Evolutionary conservation across 2,113 vertebrate genomes (phyloP).

Genomic region (Myxocyprinus asiaticus): DNA sequence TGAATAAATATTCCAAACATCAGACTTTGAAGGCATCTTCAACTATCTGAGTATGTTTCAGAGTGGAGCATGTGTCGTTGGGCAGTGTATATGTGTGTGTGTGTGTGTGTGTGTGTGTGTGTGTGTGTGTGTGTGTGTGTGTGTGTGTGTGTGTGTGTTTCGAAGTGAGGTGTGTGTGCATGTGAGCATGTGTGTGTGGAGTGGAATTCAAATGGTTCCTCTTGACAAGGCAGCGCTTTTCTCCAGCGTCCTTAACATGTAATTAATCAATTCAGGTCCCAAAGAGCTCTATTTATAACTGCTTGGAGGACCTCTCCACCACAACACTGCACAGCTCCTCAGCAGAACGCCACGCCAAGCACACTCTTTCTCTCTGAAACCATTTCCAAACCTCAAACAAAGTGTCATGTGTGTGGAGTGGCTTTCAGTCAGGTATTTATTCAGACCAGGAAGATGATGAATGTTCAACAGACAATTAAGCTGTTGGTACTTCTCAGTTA

Average conservation of each 20-base stretch:
- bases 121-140: constrained; percentile 30
- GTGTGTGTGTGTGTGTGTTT: background rate
- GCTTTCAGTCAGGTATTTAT: background rate
- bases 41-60: background rate
- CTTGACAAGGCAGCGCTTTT: constrained; percentile 48
- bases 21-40: no score
- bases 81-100: no score
- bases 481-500: no score
- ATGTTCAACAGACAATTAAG: no score
- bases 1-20: no score
- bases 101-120: no score
- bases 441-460: no score
- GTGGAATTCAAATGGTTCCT: constrained; percentile 62
- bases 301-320: constrained; percentile 14
- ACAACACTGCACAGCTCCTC: constrained; percentile 7
- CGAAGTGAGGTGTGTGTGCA: no score
- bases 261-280: constrained; percentile 71
- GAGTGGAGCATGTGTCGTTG: no score
- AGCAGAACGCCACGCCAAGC: background rate
- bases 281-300: constrained; percentile 66
- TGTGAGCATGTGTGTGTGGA: constrained; percentile 42
- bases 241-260: constrained; percentile 60
- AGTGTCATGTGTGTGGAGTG: background rate
- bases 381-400: background rate
- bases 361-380: background rate